A percentile compares a stretch with the other conserved stretches of the same genome.
Conservation (phyloP, 2,797 vertebrate species). For the Coranthus polyacanthus region DNA sequence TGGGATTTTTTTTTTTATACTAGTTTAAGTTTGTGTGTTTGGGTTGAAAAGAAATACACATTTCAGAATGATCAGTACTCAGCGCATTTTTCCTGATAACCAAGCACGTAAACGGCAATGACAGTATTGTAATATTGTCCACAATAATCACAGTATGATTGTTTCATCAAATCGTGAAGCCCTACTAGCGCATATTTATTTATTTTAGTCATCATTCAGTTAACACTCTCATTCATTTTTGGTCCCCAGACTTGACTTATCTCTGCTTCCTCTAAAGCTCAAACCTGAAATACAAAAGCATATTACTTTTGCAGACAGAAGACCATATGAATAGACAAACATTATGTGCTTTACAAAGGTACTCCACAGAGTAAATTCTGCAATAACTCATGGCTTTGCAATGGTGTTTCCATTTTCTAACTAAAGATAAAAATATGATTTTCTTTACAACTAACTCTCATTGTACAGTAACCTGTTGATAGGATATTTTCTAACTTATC, state of each 20-base stretch:
- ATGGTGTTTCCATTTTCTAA: not conserved
- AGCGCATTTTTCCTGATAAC: no score
- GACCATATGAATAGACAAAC: not conserved
- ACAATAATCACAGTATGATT: no score
- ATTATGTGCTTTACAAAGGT: not conserved
- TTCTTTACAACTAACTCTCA: constrained; percentile 3
- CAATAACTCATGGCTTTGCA: not conserved
- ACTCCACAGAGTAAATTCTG: not conserved
- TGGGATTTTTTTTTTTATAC: no score
- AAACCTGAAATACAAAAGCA: not conserved
- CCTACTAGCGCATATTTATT: no score
- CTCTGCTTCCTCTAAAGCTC: not conserved
- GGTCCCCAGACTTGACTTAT: no score
- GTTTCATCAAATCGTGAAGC: no score
- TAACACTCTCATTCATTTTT: not conserved
- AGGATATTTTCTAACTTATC: constrained; percentile 23
- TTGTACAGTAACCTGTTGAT: no score
- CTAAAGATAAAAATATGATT: not conserved
- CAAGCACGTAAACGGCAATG: no score
- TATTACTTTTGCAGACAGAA: constrained; percentile 7
- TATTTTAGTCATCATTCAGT: not conserved
- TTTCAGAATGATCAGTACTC: no score
- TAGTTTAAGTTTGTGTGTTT: no score
- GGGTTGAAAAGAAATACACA: no score
- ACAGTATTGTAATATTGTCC: no score